Evolutionary conservation across 2,113 vertebrate genomes (phyloP).

Genomic region (Tauraco erythrolophus): DNA sequence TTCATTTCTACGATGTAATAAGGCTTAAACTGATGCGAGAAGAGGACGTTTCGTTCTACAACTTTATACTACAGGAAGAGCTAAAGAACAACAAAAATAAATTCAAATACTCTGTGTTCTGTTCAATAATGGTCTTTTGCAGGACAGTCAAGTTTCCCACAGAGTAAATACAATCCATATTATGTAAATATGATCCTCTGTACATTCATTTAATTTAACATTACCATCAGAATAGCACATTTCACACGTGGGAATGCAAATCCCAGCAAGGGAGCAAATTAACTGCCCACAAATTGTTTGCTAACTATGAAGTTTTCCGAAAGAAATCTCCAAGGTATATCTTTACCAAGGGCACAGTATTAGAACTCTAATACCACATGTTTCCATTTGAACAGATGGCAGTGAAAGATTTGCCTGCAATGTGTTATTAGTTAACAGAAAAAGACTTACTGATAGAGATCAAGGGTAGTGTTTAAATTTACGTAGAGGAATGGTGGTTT

Average conservation of each 20-base stretch:
- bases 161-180: constrained; percentile 72
- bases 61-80: constrained; percentile 38
- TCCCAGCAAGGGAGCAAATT: constrained; percentile 79
- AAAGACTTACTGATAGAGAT: constrained; percentile 75
- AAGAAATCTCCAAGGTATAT: constrained; percentile 78
- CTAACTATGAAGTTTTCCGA: constrained; percentile 82
- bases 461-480: constrained; percentile 75
- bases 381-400: constrained; percentile 82
- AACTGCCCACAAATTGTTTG: constrained; percentile 81
- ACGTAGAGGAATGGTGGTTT: constrained; percentile 66
- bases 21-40: background rate
- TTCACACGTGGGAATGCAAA: constrained; percentile 81
- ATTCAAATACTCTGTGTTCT: constrained; percentile 53
- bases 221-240: constrained; percentile 79
- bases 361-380: constrained; percentile 79
- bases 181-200: constrained; percentile 72
- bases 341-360: constrained; percentile 78
- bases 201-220: constrained; percentile 75
- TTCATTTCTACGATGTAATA: background rate
- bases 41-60: constrained; percentile 43
- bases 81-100: constrained; percentile 61
- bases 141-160: constrained; percentile 66
- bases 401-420: constrained; percentile 73
- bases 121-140: constrained; percentile 52
- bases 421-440: constrained; percentile 77